These are phyloP conservation scores for Luehdorfia chinensis DNA, from an alignment of 1,140 invertebrate genomes.

Conservation along the genomic window DNA sequence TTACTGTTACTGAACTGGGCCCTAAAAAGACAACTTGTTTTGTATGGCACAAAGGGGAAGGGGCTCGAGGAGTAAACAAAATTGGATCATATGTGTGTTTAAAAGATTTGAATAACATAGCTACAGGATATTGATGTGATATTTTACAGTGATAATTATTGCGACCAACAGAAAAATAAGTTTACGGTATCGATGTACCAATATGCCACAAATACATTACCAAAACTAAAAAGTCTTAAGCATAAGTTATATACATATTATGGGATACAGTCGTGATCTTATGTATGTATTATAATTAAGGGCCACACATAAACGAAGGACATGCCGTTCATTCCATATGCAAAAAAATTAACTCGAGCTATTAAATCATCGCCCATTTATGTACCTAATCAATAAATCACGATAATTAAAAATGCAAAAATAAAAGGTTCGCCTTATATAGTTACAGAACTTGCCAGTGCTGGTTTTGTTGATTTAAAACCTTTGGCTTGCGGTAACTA, in stretches of 20 bases:
- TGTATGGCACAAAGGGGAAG: slow-evolving; percentile 43
- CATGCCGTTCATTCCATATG: slow-evolving; percentile 54
- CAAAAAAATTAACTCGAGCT: slow-evolving; percentile 35
- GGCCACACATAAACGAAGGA: slow-evolving; percentile 63
- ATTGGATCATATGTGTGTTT: slow-evolving; percentile 43
- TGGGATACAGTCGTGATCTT: too few species aligned
- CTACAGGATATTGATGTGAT: slow-evolving; percentile 35
- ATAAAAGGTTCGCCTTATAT: too few species aligned
- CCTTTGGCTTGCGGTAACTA: too few species aligned
- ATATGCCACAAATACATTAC: slow-evolving; percentile 28
- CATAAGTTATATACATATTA: too few species aligned
- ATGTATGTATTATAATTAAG: slow-evolving; percentile 49
- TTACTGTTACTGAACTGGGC: slow-evolving; percentile 48
- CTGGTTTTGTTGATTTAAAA: too few species aligned
- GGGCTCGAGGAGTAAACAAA: slow-evolving; percentile 36
- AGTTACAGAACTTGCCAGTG: too few species aligned
- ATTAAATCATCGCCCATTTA: slow-evolving; percentile 48
- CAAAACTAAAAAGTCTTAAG: slow-evolving; percentile 40
- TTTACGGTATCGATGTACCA: slow-evolving; percentile 42
- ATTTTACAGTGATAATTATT: slow-evolving; percentile 58
- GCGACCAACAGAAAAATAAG: slow-evolving; percentile 59
- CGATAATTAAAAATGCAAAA: slow-evolving; percentile 32
- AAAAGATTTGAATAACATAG: slow-evolving; percentile 20
- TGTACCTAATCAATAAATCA: slow-evolving; percentile 32
- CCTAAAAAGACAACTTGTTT: too few species aligned